These are phyloP conservation scores for Plotosus lineatus DNA, from an alignment of 2,113 vertebrate genomes.

Conservation along the genomic window DNA sequence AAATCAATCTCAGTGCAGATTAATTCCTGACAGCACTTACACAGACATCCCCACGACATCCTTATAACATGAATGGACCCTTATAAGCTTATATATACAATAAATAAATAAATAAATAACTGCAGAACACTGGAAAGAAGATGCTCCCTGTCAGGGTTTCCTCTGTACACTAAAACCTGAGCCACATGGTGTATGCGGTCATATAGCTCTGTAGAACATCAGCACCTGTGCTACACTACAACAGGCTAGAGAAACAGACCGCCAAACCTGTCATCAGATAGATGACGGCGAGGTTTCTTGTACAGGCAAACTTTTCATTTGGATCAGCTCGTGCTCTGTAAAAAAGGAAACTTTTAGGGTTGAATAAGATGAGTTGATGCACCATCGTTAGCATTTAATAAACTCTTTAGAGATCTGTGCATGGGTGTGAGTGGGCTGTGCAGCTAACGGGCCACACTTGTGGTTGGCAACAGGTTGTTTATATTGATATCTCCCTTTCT, in stretches of 20 bases:
- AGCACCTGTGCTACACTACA: conserved; percentile 19
- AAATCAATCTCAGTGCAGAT: background rate
- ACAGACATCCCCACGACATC: background rate
- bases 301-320: background rate
- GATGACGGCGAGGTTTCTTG: conserved; percentile 25
- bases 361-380: background rate
- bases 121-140: background rate
- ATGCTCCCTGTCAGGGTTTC: conserved; percentile 30
- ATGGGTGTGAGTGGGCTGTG: conserved; percentile 26
- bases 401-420: background rate
- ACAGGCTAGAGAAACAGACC: background rate
- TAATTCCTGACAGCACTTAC: background rate
- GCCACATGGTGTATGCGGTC: background rate
- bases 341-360: background rate
- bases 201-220: conserved; percentile 29
- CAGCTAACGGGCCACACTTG: conserved; percentile 23
- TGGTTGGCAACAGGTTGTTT: background rate
- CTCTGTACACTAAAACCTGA: conserved; percentile 8
- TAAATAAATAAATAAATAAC: too few relatives aligned
- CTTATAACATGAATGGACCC: background rate
- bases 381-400: background rate
- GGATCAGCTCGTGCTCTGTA: background rate
- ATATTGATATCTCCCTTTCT: conserved; percentile 43
- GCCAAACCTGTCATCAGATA: conserved; percentile 17
- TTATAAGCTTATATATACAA: background rate